These are phyloP conservation scores for Melanargia galathea DNA, from an alignment of 2,888 invertebrate genomes.

Conservation along the genomic window DNA sequence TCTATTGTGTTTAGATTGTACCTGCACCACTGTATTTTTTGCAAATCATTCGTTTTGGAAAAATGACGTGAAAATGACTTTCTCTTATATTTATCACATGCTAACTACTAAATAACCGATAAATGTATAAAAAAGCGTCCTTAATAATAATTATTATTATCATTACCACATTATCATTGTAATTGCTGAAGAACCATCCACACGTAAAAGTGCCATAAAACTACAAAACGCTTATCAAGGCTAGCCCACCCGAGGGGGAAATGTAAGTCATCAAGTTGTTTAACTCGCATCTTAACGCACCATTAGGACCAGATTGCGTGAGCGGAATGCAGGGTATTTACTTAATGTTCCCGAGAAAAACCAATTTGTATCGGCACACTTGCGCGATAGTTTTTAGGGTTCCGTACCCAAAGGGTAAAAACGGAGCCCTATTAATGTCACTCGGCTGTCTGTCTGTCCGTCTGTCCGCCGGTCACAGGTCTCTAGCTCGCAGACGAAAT, in stretches of 20 bases:
- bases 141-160: background rate
- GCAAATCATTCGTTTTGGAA: too few relatives aligned
- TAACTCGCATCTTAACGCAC: conserved; percentile 72
- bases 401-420: too few relatives aligned
- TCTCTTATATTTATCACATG: too few relatives aligned
- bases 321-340: conserved; percentile 70
- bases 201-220: conserved; percentile 15
- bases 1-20: too few relatives aligned
- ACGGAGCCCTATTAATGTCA: too few relatives aligned
- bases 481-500: too few relatives aligned
- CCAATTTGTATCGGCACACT: conserved; percentile 62
- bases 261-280: conserved; percentile 70
- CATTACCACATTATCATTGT: background rate
- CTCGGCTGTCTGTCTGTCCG: too few relatives aligned
- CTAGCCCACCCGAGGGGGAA: conserved; percentile 44
- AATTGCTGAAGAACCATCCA: background rate
- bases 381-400: conserved; percentile 45
- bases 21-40: too few relatives aligned
- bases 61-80: too few relatives aligned
- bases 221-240: conserved; percentile 19
- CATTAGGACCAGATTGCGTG: conserved; percentile 76
- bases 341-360: conserved; percentile 74
- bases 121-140: too few relatives aligned
- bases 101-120: too few relatives aligned
- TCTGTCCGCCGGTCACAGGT: too few relatives aligned